phyloP scores from a whole-genome alignment of 2,113 vertebrate species.

The Prunella fulvescens region DNA sequence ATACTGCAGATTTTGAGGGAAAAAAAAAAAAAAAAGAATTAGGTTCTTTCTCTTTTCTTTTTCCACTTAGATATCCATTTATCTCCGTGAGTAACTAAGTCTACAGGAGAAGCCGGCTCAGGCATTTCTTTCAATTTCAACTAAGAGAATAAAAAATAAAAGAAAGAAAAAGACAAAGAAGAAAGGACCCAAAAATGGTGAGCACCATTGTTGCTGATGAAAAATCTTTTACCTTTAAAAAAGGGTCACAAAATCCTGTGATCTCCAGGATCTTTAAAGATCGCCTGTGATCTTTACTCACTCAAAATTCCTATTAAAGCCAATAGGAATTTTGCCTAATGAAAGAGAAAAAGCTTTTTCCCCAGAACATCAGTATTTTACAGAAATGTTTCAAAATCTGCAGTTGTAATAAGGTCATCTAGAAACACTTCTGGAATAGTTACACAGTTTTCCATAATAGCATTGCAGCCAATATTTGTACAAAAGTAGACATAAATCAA shows the following conservation, averaged over 20 bases:
- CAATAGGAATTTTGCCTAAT: neutral
- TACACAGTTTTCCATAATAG: neutral
- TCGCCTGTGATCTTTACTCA: neutral
- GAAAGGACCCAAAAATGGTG: neutral
- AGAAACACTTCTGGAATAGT: neutral
- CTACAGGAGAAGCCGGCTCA: neutral
- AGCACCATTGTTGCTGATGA: rapidly evolving
- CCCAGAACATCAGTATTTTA: neutral
- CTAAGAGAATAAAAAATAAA: neutral
- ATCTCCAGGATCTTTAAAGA: neutral
- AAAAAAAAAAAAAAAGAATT: neutral
- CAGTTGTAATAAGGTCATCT: neutral
- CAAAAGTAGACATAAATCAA: neutral
- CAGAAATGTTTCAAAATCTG: neutral
- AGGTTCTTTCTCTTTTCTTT: neutral
- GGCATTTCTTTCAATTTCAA: neutral
- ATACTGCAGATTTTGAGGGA: neutral
- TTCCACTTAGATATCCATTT: neutral
- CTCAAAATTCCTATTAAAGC: neutral
- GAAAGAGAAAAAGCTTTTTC: neutral
- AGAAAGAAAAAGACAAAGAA: neutral
- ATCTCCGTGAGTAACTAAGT: neutral
- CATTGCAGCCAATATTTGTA: neutral
- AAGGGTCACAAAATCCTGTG: neutral
- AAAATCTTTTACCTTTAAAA: neutral